Evolutionary conservation across 2,113 vertebrate genomes (phyloP).

Genomic region (Anhinga anhinga): DNA sequence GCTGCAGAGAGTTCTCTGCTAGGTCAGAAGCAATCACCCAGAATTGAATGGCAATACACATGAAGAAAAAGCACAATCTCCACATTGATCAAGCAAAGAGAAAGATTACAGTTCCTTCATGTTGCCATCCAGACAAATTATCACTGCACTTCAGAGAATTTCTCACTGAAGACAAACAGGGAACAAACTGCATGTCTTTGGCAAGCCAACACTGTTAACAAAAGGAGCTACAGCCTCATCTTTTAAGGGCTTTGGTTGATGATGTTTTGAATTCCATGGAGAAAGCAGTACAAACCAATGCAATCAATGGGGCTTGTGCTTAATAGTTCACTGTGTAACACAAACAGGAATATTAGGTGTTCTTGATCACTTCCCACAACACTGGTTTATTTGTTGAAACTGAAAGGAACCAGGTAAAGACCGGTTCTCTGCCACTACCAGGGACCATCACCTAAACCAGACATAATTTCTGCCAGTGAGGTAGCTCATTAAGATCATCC

Average conservation of each 20-base stretch:
- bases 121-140: slow-evolving; percentile 24
- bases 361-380: not conserved
- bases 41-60: not conserved
- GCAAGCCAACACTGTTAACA: not conserved
- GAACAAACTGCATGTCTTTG: not conserved
- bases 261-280: not conserved
- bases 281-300: not conserved
- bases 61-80: not conserved
- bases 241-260: not conserved
- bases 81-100: not conserved
- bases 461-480: not conserved
- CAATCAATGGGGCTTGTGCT: not conserved
- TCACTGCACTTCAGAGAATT: not conserved
- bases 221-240: not conserved
- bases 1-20: not conserved
- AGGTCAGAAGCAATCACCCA: not conserved
- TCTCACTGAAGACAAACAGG: slow-evolving; percentile 12
- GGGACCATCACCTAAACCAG: not conserved
- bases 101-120: not conserved
- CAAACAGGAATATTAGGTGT: not conserved
- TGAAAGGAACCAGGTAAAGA: not conserved
- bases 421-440: not conserved
- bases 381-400: not conserved
- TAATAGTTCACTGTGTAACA: not conserved
- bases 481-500: not conserved